phyloP scores from a whole-genome alignment of 2,113 vertebrate species.

The Bufo bufo region DNA sequence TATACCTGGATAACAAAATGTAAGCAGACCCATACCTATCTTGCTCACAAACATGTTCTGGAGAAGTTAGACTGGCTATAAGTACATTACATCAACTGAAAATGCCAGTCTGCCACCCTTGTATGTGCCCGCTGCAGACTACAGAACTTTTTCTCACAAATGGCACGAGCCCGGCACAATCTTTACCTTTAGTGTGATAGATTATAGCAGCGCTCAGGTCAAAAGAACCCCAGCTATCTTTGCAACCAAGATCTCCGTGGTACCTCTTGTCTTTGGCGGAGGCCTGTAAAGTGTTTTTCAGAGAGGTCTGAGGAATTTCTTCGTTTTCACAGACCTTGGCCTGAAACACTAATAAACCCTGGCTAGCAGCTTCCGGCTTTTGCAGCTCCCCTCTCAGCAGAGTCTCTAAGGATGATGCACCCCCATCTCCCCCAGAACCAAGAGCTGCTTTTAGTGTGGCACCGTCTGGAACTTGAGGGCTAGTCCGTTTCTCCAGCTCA shows the following conservation, averaged over 20 bases:
- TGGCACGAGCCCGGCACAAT: not conserved
- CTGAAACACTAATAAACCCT: conserved; percentile 82
- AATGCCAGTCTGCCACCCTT: too few relatives aligned
- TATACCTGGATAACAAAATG: too few relatives aligned
- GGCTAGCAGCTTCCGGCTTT: conserved; percentile 77
- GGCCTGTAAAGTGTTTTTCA: conserved; percentile 84
- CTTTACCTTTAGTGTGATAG: conserved; percentile 98
- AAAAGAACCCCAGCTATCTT: conserved; percentile 90
- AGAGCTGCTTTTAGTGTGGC: conserved; percentile 69
- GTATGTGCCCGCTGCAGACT: too few relatives aligned
- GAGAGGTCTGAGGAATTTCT: conserved; percentile 77
- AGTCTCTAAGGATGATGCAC: conserved; percentile 77
- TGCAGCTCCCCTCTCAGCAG: conserved; percentile 78
- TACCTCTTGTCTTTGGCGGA: conserved; percentile 86
- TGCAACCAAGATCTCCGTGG: conserved; percentile 87
- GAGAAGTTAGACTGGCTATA: too few relatives aligned
- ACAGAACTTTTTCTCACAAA: not conserved
- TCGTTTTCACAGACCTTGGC: conserved; percentile 86
- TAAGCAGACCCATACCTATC: too few relatives aligned
- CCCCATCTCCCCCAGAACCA: conserved; percentile 75
- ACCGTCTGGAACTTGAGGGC: conserved; percentile 78
- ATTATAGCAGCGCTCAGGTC: conserved; percentile 93
- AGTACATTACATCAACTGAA: too few relatives aligned
- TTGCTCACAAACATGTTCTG: too few relatives aligned
- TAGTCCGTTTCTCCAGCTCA: conserved; percentile 92